Evolutionary conservation across 1,140 invertebrate species (phyloP).

Genomic region (Oreohelix idahoensis): DNA sequence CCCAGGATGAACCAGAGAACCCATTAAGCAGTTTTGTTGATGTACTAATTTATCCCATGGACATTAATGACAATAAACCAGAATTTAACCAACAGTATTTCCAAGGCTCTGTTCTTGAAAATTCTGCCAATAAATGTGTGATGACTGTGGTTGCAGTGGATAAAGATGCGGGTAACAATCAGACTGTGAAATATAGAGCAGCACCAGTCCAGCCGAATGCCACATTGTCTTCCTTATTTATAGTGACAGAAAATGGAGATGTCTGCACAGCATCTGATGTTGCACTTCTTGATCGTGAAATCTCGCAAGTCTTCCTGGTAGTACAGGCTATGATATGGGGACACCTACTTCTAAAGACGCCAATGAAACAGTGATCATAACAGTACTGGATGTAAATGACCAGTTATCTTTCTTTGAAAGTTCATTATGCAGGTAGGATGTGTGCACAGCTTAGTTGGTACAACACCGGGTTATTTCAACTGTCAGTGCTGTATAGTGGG

Average conservation of each 20-base stretch:
- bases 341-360: neutral
- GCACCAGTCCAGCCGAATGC: neutral
- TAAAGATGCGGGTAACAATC: constrained; percentile 10
- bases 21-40: neutral
- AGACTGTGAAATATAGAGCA: constrained; percentile 12
- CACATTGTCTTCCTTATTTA: neutral
- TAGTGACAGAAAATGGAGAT: neutral
- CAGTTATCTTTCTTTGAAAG: too few species aligned
- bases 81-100: neutral
- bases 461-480: too few species aligned
- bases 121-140: neutral
- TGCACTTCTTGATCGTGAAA: constrained; percentile 7
- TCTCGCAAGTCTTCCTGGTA: neutral
- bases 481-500: too few species aligned
- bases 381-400: too few species aligned
- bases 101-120: neutral
- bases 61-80: constrained; percentile 32
- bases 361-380: constrained; percentile 19
- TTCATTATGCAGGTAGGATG: too few species aligned
- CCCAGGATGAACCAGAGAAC: constrained; percentile 9
- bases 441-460: too few species aligned
- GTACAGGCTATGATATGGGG: constrained; percentile 26
- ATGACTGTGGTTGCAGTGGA: constrained; percentile 20
- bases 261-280: neutral
- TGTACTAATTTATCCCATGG: constrained; percentile 9